A percentile compares a stretch with the other conserved stretches of the same genome.
These are phyloP conservation scores for Etia nguti DNA, from an alignment of 2,113 vertebrate genomes.

Conservation along the genomic window DNA sequence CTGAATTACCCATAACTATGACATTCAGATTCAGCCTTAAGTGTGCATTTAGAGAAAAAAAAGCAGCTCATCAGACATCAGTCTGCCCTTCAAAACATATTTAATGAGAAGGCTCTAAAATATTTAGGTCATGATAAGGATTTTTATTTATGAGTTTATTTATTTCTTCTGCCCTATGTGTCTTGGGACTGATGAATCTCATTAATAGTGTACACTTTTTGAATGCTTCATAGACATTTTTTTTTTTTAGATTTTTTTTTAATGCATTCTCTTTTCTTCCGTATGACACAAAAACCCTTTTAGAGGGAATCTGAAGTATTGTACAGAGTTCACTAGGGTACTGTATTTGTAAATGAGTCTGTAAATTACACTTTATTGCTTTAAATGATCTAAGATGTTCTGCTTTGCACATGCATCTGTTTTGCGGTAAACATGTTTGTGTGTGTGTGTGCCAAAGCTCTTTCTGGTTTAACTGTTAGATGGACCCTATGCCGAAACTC, in stretches of 20 bases:
- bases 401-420: not conserved
- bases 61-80: not conserved
- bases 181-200: not conserved
- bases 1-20: not conserved
- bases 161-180: not conserved
- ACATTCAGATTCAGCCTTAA: not conserved
- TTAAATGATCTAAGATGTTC: not conserved
- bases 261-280: not conserved
- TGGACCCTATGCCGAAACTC: not conserved
- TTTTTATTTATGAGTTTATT: not conserved
- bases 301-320: not conserved
- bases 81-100: not conserved
- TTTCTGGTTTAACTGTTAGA: conserved; percentile 1
- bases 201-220: not conserved
- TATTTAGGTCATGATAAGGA: not conserved
- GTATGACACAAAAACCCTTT: not conserved
- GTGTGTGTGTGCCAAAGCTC: not conserved
- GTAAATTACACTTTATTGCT: not conserved
- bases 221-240: not conserved
- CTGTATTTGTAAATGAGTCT: not conserved
- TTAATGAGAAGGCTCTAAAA: not conserved
- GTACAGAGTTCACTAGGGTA: not conserved
- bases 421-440: not conserved
- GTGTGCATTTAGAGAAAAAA: not conserved
- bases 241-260: not conserved